Evolutionary conservation across 2,113 vertebrate species (phyloP), one percentile per base, ranked within the genome.

Genomic region (Pipa parva): DNA sequence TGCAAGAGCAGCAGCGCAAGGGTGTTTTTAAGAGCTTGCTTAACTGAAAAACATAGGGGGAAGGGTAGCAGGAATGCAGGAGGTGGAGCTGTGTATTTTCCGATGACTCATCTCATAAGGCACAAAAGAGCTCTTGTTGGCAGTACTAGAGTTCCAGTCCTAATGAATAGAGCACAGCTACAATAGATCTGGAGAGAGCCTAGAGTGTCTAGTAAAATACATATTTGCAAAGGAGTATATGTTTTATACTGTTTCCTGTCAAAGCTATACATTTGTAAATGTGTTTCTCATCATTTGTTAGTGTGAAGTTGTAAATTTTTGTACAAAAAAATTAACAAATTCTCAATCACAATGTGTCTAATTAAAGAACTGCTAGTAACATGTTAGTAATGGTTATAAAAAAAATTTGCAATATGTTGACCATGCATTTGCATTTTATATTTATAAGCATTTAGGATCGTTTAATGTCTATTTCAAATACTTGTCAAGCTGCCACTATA

Each of bases 81-180:
- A 52, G 66, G 66, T 59, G 66, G 66, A 69, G 66, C 66, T 69
- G 66, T 69, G 18, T 61, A 31, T 68, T 69, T 69, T 61, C 66
- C 55, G 50, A 51, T 69, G 66, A 69, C 57, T 69, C 66, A 69
- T 57, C 46, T 61, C 57, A 54, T 17, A 69, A 61, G 66, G 45
- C 66, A 69, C 48, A 69, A 69, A 69, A 61, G 66, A 61, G 31
- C 66, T 69, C 57, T 57, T 59, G 64, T 61, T 69, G 49, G 31
- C 56, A 54, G 48, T 24, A 31, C 7, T n/a, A 22, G 33, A 49
- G 54, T 49, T 13, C 49, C 58, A 69, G 66, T 54, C 66, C 18
- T 54, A 54, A 61, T 26, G 25, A 69, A 45, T 69, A 60, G 66
- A 69, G 10, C 18, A 20, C 57, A 13, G 57, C 66, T 61, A 33